Evolutionary conservation across 1,140 invertebrate species (phyloP), one percentile per base, ranked within the genome.

Genomic region (Hyphantria cunea): DNA sequence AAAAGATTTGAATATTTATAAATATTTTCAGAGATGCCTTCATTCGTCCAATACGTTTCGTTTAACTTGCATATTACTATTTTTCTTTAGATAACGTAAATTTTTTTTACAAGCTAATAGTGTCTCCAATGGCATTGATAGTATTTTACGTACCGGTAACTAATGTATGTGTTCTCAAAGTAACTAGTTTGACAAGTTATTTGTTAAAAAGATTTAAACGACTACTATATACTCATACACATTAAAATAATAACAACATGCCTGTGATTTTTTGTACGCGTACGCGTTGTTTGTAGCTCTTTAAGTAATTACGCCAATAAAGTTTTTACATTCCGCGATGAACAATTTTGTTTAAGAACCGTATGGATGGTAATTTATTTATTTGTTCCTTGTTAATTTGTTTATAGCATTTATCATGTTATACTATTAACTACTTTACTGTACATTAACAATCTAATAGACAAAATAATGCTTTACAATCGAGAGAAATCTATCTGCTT

Each of bases 261-360:
- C 37, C 12, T 54, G 13, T 8, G 13, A 32, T 54, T 44, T 44
- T 54, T 39, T 9, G 33, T 58, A 49, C 33, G 12, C 25, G 48
- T 49, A 58, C n/a, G 11, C 15, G 33, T 42, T 44, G 48, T 58
- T 58, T 58, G 55, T 58, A 58, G 44, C 55, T 39, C 53, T 49
- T 58, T 37, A 48, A 39, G 14, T 49, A 58, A 55, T 58, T 48
- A 58, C 34, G 45, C 11, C 14, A 11, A 39, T 25, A 37, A 48
- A 13, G 33, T 49, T 58, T 56, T 58, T 58, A n/a, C 45, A 12
- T 49, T 34, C 33, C 39, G 37, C 37, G 34, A 58, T 58, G 37
- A 55, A 58, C 25, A 44, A 17, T 33, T n/a, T 48, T 49, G 55
- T 49, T 58, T 58, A 34, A 47, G 42, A 42, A 25, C n/a, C n/a